Base-by-base conservation (phyloP, 2,113 vertebrate species). In the Oenanthe melanoleuca region DNA sequence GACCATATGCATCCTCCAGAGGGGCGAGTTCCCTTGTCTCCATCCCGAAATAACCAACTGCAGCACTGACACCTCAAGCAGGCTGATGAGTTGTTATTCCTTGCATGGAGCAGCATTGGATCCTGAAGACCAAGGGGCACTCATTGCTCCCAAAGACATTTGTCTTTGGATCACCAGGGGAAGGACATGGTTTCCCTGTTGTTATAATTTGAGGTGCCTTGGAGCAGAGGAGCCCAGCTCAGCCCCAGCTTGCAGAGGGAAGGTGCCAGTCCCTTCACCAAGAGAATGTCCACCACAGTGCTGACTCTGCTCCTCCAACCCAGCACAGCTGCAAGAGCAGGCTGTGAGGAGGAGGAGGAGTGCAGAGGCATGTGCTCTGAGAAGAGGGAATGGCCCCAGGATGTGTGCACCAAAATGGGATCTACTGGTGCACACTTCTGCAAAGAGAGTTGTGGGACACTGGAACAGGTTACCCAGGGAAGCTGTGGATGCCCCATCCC, bases 11-110 rank as follows among this genome's bases (percentile, higher is more conserved):
- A 66, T 70, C 71, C 86, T 80, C 57, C 31, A 72, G 33, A 1
- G 0, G 21, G 19, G 8, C 0, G 0, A 61, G 38, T 63, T 83
- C 56, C 33, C 64, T 56, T 2, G 2, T 64, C 33, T 40, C 31
- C 29, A 15, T 67, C 56, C 75, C 80, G 64, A 18, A 90, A 86
- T 69, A 73, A 45, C 31, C 73, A 57, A 25, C 52, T 0, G 3
- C 7, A 37, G 28, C 13, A 24, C 21, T 84, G 57, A 42, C 12
- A 24, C 8, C 1, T 1, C 3, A 0, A 65, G 33, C 21, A 75
- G 19, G 21, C 69, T 81, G 26, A 15, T 9, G 14, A 66, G 37
- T 13, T 29, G 47, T 29, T 52, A 52, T n/a, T 85, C 22, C 28
- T 29, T 56, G 69, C 22, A 34, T 49, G 42, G 52, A 81, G 29